phyloP scores from a whole-genome alignment of 1,140 invertebrate species.

The Anadara kagoshimensis region DNA sequence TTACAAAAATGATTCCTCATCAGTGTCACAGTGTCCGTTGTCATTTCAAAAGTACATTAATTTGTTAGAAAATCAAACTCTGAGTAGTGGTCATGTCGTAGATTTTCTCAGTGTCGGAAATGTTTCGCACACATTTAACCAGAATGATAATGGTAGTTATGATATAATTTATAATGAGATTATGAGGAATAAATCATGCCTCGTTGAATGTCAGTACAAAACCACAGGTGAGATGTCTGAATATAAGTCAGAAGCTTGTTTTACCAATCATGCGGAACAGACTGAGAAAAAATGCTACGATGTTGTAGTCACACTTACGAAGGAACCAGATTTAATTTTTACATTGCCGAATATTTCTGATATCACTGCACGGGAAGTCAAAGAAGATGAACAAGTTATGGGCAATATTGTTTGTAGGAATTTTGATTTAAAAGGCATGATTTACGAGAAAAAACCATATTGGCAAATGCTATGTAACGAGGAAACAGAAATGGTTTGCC shows the following conservation, averaged over 20 bases:
- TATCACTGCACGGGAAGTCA: slow-evolving; percentile 23
- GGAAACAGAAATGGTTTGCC: slow-evolving; percentile 49
- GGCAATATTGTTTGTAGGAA: slow-evolving; percentile 46
- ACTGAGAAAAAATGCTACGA: too few species aligned
- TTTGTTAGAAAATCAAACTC: not conserved
- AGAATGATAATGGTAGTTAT: too few species aligned
- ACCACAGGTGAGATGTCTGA: too few species aligned
- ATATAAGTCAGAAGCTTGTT: too few species aligned
- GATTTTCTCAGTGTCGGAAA: too few species aligned
- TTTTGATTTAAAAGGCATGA: slow-evolving; percentile 57
- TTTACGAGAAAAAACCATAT: slow-evolving; percentile 33
- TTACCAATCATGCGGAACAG: too few species aligned
- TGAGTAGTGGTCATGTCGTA: not conserved
- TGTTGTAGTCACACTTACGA: slow-evolving; percentile 2
- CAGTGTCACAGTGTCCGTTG: not conserved
- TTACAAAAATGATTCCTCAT: slow-evolving; percentile 4
- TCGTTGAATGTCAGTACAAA: too few species aligned
- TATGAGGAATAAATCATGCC: too few species aligned
- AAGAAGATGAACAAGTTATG: slow-evolving; percentile 34
- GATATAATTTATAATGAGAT: too few species aligned
- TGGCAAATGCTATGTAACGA: slow-evolving; percentile 58
- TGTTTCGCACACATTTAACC: too few species aligned
- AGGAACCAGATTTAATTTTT: not conserved
- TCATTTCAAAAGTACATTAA: slow-evolving; percentile 6
- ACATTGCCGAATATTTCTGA: slow-evolving; percentile 20